Evolutionary conservation across 2,888 invertebrate genomes (phyloP).

Genomic region (Colletes collaris): DNA sequence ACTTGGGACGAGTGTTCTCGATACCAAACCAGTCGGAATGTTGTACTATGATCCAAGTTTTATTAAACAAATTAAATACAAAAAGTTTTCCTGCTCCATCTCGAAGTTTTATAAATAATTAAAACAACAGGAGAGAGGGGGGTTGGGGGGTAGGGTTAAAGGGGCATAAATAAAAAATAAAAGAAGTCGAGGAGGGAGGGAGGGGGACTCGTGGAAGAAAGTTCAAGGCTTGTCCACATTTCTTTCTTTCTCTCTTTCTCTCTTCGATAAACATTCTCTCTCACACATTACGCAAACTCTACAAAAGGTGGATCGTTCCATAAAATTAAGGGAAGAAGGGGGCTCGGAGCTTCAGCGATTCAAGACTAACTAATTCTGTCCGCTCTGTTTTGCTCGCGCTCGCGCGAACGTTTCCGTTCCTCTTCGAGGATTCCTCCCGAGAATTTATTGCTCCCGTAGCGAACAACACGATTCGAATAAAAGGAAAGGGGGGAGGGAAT

Average conservation of each 20-base stretch:
- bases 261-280: constrained; percentile 44
- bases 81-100: constrained; percentile 74
- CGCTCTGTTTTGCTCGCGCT: neutral
- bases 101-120: constrained; percentile 77
- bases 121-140: constrained; percentile 71
- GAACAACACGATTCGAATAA: neutral
- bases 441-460: neutral
- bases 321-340: constrained; percentile 33
- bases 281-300: constrained; percentile 23
- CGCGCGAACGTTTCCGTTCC: constrained; percentile 15
- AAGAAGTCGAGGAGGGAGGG: constrained; percentile 26
- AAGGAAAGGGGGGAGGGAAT: too few relatives aligned
- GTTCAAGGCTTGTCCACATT: constrained; percentile 33
- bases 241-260: constrained; percentile 17
- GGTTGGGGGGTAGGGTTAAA: neutral
- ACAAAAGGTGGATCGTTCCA: constrained; percentile 36
- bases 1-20: constrained; percentile 10
- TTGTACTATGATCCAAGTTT: constrained; percentile 82
- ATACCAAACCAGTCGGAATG: constrained; percentile 56
- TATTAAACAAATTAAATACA: constrained; percentile 82
- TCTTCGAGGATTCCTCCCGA: neutral
- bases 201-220: constrained; percentile 36
- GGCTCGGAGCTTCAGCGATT: constrained; percentile 37
- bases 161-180: constrained; percentile 68
- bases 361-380: constrained; percentile 16